These are phyloP conservation scores for Lacerta viridis DNA, from an alignment of 2,797 vertebrate genomes.

Conservation along the genomic window DNA sequence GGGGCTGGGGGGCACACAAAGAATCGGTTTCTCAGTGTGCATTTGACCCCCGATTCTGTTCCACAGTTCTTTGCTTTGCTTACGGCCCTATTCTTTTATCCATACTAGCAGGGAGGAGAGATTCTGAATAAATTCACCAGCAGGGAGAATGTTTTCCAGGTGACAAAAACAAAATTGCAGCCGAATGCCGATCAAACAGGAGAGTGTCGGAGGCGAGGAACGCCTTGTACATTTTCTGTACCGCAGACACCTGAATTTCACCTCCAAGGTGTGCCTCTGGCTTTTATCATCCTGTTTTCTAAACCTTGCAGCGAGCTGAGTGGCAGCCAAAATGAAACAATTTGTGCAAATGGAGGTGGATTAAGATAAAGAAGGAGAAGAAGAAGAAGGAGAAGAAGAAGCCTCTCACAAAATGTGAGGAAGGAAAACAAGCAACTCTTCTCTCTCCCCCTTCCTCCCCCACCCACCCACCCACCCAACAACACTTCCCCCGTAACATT, in stretches of 20 bases:
- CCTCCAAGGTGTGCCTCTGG: slow-evolving; percentile 39
- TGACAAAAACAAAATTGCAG: slow-evolving; percentile 33
- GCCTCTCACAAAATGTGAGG: slow-evolving; percentile 51
- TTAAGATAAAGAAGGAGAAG: slow-evolving; percentile 66
- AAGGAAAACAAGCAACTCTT: slow-evolving; percentile 68
- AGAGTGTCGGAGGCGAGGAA: not conserved
- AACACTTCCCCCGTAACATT: not conserved
- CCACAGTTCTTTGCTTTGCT: slow-evolving; percentile 13
- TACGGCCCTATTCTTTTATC: slow-evolving; percentile 29
- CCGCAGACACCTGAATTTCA: slow-evolving; percentile 20
- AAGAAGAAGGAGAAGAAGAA: slow-evolving; percentile 57
- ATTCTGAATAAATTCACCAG: not conserved
- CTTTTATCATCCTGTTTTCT: slow-evolving; percentile 45
- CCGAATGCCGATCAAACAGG: slow-evolving; percentile 14
- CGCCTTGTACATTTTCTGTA: too few relatives aligned
- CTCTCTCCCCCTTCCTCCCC: slow-evolving; percentile 58
- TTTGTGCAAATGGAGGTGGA: slow-evolving; percentile 52
- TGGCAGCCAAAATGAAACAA: slow-evolving; percentile 59
- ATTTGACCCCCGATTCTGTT: slow-evolving; percentile 32
- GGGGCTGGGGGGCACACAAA: not conserved
- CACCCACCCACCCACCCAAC: not conserved
- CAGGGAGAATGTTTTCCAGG: slow-evolving; percentile 38
- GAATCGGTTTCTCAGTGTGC: slow-evolving; percentile 12
- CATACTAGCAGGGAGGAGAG: slow-evolving; percentile 26
- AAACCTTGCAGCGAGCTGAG: slow-evolving; percentile 33